Base-by-base conservation (phyloP, 2,113 vertebrate species). In the Erinaceus europaeus region DNA sequence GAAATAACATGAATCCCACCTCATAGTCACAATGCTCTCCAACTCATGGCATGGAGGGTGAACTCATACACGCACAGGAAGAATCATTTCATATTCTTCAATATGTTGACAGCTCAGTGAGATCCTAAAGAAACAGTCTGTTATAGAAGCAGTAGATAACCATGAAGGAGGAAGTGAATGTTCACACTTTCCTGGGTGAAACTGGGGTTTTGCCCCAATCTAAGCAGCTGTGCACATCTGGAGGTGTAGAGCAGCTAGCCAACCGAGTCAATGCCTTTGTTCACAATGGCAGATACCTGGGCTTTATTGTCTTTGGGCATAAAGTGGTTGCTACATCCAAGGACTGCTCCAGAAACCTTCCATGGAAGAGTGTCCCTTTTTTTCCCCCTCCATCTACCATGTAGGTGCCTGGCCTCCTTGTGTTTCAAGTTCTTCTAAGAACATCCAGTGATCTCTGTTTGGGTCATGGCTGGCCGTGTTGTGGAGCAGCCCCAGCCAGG, bases 261-360 rank as follows among this genome's bases (percentile, higher is more conserved):
- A 4, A 3, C 40, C 15, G 0, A 0, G 27, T 27, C 50, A 3
- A 7, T 5, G 6, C 29, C 48, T 8, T 0, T 1, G 50, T 38
- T 50, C 53, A 38, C 1, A 0, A 0, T 14, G 67, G 32, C 7
- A 6, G 13, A 68, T 12, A 23, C 34, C 50, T 73, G 64, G 27
- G 6, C 2, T 6, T 20, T 50, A n/a, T 71, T 68, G 55, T 57
- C 38, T 61, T 32, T 3, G 72, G 67, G 46, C 27, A 36, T 2
- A 15, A 38, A 27, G 9, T 13, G 48, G 34, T 6, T 12, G 3
- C 34, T n/a, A 9, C 14, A 17, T 8, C 23, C 1, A 18, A 46
- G 57, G 18, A 61, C 20, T 46, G 32, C 6, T 27, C 55, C 23
- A 46, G 53, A 36, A 64, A 29, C 18, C 27, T 4, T 52, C 13